These are phyloP conservation scores for Machimus rusticus DNA, from an alignment of 2,888 invertebrate genomes.

Conservation along the genomic window DNA sequence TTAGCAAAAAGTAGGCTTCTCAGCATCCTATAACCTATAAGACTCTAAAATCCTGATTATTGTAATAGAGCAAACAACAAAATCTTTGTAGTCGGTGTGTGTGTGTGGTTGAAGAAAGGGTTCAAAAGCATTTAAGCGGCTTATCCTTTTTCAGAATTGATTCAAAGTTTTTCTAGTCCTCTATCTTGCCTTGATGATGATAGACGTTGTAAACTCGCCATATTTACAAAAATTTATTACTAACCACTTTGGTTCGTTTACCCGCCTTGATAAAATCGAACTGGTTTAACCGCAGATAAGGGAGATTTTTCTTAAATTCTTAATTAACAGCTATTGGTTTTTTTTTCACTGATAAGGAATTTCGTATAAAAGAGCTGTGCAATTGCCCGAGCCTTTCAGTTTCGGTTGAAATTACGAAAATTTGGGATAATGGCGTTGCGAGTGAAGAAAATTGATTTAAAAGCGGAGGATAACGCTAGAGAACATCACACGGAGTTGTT, in stretches of 20 bases:
- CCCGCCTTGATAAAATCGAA: neutral
- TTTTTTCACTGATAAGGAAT: neutral
- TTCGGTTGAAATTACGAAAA: neutral
- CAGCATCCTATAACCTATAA: too few species aligned
- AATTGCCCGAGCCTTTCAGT: neutral
- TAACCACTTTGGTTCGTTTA: neutral
- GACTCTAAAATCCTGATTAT: too few species aligned
- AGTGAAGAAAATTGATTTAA: slow-evolving; percentile 71
- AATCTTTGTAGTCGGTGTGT: too few species aligned
- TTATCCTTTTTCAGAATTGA: too few species aligned
- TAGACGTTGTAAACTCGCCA: too few species aligned
- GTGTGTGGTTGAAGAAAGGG: too few species aligned
- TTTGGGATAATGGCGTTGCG: slow-evolving; percentile 63
- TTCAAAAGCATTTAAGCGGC: too few species aligned
- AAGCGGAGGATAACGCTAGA: slow-evolving; percentile 73
- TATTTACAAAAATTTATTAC: too few species aligned
- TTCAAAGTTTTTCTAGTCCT: too few species aligned
- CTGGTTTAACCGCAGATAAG: neutral
- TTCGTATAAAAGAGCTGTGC: neutral
- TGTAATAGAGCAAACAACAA: too few species aligned
- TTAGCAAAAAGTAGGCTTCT: too few species aligned
- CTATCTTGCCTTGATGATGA: too few species aligned
- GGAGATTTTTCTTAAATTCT: neutral
- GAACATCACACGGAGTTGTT: slow-evolving; percentile 74
- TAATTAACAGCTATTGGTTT: neutral